Evolutionary conservation across 2,113 vertebrate species (phyloP).

Genomic region (Nibea albiflora): DNA sequence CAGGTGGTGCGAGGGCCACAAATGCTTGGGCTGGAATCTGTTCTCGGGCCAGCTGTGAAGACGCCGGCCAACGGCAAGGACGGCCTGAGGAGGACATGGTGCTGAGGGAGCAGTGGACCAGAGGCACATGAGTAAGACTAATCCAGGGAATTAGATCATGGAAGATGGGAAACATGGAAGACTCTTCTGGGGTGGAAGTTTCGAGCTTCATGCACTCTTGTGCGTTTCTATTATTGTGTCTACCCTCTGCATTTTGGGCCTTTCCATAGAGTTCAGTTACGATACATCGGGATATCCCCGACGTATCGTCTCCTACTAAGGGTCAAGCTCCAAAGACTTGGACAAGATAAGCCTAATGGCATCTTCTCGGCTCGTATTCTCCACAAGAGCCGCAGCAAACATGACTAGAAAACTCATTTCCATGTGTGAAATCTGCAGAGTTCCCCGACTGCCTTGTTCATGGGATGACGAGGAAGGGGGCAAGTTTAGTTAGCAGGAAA

Average conservation of each 20-base stretch:
- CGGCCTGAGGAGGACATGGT: not conserved
- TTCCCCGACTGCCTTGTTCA: not conserved
- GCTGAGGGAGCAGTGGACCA: not conserved
- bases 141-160: not conserved
- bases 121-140: not conserved
- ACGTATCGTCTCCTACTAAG: too few relatives aligned
- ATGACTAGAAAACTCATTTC: not conserved
- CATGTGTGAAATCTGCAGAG: constrained; percentile 34
- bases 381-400: not conserved
- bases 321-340: too few relatives aligned
- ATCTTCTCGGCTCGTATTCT: not conserved
- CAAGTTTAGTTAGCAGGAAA: not conserved
- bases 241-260: not conserved
- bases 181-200: not conserved
- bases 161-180: not conserved
- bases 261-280: not conserved
- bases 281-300: too few relatives aligned
- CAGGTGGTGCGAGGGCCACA: constrained; percentile 71
- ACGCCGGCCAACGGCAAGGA: constrained; percentile 53
- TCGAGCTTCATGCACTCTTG: not conserved
- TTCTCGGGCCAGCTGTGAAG: constrained; percentile 67
- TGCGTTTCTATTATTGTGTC: not conserved
- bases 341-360: not conserved
- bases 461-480: not conserved
- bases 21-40: constrained; percentile 49